Base-by-base conservation (phyloP, 2,888 invertebrate genomes). In the Scaptomyza caliginosa region DNA sequence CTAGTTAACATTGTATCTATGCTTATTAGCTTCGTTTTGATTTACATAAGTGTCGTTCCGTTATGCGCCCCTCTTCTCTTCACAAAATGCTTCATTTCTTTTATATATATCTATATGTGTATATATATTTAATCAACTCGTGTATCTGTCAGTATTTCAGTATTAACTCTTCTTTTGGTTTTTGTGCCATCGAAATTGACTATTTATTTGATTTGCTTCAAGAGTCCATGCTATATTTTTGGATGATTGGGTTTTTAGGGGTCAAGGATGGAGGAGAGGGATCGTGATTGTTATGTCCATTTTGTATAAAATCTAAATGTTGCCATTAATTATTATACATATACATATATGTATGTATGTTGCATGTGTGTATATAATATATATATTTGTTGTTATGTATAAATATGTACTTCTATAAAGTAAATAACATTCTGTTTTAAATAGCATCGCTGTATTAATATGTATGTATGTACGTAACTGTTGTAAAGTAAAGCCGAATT, bases 1-100 rank as follows among this genome's bases (percentile, higher is more conserved):
- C 89, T 90, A 90, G 90, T 90, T 90, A 90, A 90, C 89, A 90
- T 89, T 89, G 65, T 75, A 64, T 72, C 52, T 63, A 70, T 70
- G 50, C 54, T 65, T 71, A 54, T 63, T 75, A 79, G 85, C 79
- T 88, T 82, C 79, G 72, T 80, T 82, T 74, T 88, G 83, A 77
- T 78, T 86, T 81, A 64, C 81, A 83, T 77, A 77, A 76, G 67
- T 73, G 68, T 76, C 62, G 38, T 63, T 59, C 58, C 77, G 49
- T 62, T 67, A 64, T 67, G 64, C 68, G 66, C 56, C 49, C 38
- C 39, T 43, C 26, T 51, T 62, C 46, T 46, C 13, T 10, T 32
- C 21, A 32, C 34, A 75, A 74, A 81, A 76, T 77, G 79, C 64
- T 17, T 24, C 26, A 3, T 26, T n/a, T n/a, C n/a, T 58, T 67